Evolutionary conservation across 2,113 vertebrate genomes (phyloP).

Genomic region (Catagonus wagneri): DNA sequence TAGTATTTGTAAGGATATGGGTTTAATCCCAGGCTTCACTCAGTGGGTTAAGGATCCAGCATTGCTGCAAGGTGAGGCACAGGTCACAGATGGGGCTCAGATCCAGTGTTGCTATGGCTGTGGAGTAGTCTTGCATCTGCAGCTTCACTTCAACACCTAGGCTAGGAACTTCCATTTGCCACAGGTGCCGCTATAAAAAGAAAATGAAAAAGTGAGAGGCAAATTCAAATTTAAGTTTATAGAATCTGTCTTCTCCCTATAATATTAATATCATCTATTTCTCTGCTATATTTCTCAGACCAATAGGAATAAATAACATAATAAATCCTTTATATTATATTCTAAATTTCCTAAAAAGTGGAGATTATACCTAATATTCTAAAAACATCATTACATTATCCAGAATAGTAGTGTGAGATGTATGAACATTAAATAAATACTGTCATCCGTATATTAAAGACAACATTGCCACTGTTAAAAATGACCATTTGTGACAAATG

Average conservation of each 20-base stretch:
- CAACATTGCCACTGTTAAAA: background rate
- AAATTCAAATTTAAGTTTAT: slow-evolving; percentile 62
- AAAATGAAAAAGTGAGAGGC: background rate
- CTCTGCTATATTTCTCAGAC: background rate
- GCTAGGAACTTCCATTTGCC: no score
- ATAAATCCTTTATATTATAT: background rate
- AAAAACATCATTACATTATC: background rate
- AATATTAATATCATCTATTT: slow-evolving; percentile 23
- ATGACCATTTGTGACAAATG: background rate
- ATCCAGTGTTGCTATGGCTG: no score
- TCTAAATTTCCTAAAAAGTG: background rate
- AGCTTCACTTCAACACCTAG: no score
- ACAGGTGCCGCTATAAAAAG: no score
- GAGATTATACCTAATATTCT: background rate
- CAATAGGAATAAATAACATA: background rate
- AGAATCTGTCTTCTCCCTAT: background rate
- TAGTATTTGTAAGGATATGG: no score
- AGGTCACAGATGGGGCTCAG: no score
- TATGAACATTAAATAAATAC: background rate
- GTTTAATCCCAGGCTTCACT: no score
- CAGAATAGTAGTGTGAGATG: background rate
- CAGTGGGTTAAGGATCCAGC: no score
- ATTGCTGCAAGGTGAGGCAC: no score
- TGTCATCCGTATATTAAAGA: background rate
- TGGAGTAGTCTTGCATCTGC: no score